These are phyloP conservation scores for Lates calcarifer DNA, from an alignment of 2,113 vertebrate genomes.

Conservation along the genomic window DNA sequence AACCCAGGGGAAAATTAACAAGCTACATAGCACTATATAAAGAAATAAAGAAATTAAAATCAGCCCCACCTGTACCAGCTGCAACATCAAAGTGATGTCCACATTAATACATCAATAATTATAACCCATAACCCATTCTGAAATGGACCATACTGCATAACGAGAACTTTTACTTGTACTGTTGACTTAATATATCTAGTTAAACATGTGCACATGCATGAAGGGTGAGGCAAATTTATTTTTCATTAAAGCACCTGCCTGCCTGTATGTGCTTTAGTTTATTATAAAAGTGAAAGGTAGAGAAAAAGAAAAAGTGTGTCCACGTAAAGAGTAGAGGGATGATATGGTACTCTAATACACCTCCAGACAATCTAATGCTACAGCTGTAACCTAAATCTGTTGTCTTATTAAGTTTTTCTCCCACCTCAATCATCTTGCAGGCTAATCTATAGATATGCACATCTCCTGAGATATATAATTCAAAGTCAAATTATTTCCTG, in stretches of 20 bases:
- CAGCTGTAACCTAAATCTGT: not conserved
- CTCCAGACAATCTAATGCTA: not conserved
- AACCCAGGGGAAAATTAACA: too few species aligned
- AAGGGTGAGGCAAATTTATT: not conserved
- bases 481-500: slow-evolving; percentile 19
- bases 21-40: too few species aligned
- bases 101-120: not conserved
- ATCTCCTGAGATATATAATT: slow-evolving; percentile 12
- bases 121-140: not conserved
- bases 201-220: not conserved
- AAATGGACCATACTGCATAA: not conserved
- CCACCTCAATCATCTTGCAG: not conserved
- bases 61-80: not conserved
- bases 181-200: not conserved
- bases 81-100: not conserved
- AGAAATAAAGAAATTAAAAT: too few species aligned
- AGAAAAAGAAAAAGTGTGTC: not conserved
- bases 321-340: not conserved
- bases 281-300: not conserved
- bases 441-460: not conserved
- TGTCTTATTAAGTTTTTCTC: not conserved
- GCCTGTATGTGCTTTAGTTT: not conserved
- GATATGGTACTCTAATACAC: not conserved
- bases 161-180: not conserved
- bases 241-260: not conserved